These are phyloP conservation scores for Tigriopus californicus DNA, from an alignment of 2,888 invertebrate genomes.

Conservation along the genomic window DNA sequence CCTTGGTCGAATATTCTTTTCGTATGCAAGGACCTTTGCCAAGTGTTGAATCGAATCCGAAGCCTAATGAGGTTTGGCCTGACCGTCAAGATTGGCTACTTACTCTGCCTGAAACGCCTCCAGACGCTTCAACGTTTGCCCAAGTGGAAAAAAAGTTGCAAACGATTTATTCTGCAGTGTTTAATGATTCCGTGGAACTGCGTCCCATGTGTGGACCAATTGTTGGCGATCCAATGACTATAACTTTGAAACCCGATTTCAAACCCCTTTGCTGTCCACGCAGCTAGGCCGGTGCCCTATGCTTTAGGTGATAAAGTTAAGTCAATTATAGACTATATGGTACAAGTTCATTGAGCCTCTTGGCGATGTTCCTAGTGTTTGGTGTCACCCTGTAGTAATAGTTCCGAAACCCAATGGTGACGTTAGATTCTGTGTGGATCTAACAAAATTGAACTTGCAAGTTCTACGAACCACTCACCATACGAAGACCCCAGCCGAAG, in stretches of 20 bases:
- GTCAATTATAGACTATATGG: slow-evolving; percentile 7
- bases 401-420: slow-evolving; percentile 4
- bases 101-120: too few species aligned
- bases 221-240: slow-evolving; percentile 8
- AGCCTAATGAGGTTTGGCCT: too few species aligned
- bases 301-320: slow-evolving; percentile 11
- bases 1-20: too few species aligned
- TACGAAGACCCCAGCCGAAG: slow-evolving; percentile 3
- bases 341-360: slow-evolving; percentile 9
- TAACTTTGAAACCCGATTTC: slow-evolving; percentile 7
- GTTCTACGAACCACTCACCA: slow-evolving; percentile 12
- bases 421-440: slow-evolving; percentile 9
- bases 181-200: too few species aligned
- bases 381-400: slow-evolving; percentile 12
- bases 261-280: slow-evolving; percentile 9
- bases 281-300: slow-evolving; percentile 9
- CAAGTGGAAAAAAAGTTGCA: too few species aligned
- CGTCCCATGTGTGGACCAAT: not conserved
- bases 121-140: too few species aligned
- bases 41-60: too few species aligned
- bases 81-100: too few species aligned
- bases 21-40: too few species aligned
- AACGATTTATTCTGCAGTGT: too few species aligned
- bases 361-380: slow-evolving; percentile 12
- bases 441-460: slow-evolving; percentile 13